Base-by-base conservation (phyloP, 2,888 invertebrate genomes). In the Ceramica pisi region DNA sequence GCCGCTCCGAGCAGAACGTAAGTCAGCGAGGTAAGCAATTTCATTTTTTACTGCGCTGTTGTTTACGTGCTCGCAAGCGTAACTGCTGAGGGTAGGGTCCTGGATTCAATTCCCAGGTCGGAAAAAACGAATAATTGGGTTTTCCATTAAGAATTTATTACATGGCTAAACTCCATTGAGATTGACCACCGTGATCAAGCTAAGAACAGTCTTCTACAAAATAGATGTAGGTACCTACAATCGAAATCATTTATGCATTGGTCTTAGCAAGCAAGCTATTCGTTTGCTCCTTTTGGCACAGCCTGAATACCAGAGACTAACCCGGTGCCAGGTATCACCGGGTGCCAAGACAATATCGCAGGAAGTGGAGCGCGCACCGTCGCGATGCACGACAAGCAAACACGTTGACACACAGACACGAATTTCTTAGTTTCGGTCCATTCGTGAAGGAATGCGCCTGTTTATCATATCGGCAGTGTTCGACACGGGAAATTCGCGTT, bases 381-480 rank as follows among this genome's bases (percentile, higher is more conserved):
- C 44, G 63, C 61, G 21, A 14, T 14, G 6, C 57, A 48, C 41
- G 46, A 55, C 73, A 51, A 65, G 63, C 73, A 73, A 67, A 65
- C 73, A 73, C 59, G 46, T 31, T 79, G 82, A 85, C 85, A 86
- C 75, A 86, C 71, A 76, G 76, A 84, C 83, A 81, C 77, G 46
- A 75, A 86, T 85, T 77, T 73, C 68, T 75, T 55, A 63, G 57
- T 79, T 80, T 81, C 65, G 73, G 64, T 38, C 21, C 62, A 35
- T 26, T 44, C 81, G 82, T 78, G 78, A 23, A 19, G 80, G 82
- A 62, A 80, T 80, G 73, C 50, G 44, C 8, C 44, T 68, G 65
- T 63, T 66, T 73, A 66, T 75, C 44, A 66, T 59, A 67, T 46
- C 31, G 26, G 31, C 38, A 71, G n/a, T 41, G 44, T 65, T 65